Percentiles rank a stretch among this genome's conserved stretches.
These are phyloP conservation scores for Brenthis hecate DNA, from an alignment of 2,888 invertebrate species.

Conservation along the genomic window DNA sequence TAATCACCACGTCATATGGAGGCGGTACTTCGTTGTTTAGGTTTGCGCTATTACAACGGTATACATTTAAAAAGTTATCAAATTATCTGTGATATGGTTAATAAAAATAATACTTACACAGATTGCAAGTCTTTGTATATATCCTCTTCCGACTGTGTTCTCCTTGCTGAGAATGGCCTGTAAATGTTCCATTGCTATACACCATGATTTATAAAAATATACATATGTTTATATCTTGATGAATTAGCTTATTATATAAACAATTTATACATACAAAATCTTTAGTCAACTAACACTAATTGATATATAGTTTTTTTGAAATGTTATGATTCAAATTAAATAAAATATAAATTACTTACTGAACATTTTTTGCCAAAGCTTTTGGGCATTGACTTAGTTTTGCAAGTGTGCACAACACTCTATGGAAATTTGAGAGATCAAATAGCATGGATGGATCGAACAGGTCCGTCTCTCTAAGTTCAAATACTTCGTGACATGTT, in stretches of 20 bases:
- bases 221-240: not conserved
- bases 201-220: not conserved
- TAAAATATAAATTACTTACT: slow-evolving; percentile 84
- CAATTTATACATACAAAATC: too few species aligned
- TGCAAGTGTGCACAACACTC: slow-evolving; percentile 94
- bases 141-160: slow-evolving; percentile 91
- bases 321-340: not conserved
- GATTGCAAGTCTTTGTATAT: slow-evolving; percentile 92
- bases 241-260: too few species aligned
- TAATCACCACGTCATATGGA: slow-evolving; percentile 51
- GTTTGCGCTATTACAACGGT: slow-evolving; percentile 59
- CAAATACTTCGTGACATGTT: slow-evolving; percentile 92
- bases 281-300: too few species aligned
- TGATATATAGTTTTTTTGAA: too few species aligned
- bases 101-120: slow-evolving; percentile 84
- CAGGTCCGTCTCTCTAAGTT: slow-evolving; percentile 91
- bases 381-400: slow-evolving; percentile 92
- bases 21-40: slow-evolving; percentile 58
- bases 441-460: slow-evolving; percentile 98
- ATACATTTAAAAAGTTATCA: slow-evolving; percentile 8
- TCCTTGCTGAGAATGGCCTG: slow-evolving; percentile 91
- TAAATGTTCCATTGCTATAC: not conserved
- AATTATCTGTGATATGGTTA: slow-evolving; percentile 2
- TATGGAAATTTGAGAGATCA: slow-evolving; percentile 96
- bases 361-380: slow-evolving; percentile 84